These are phyloP conservation scores for Enchytraeus crypticus DNA, from an alignment of 2,888 invertebrate genomes.

Conservation along the genomic window DNA sequence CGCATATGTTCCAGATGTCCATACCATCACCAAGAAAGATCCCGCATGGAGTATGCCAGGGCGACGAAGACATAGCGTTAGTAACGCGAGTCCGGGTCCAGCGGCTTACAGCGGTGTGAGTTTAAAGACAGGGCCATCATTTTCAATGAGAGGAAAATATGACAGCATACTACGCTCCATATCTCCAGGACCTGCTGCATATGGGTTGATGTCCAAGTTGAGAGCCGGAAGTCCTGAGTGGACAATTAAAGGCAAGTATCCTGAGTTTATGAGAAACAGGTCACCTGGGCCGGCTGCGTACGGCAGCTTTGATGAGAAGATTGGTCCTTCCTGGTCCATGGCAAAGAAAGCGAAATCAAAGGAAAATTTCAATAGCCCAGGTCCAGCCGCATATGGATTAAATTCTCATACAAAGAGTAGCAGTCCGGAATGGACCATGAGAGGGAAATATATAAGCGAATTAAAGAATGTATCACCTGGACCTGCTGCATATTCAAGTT, in stretches of 20 bases:
- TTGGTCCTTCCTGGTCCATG: background rate
- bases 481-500: background rate
- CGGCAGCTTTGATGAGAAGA: background rate
- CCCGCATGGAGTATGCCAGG: constrained; percentile 10
- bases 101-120: background rate
- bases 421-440: constrained; percentile 1
- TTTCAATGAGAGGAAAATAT: background rate
- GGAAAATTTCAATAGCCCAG: background rate
- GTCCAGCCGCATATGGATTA: background rate
- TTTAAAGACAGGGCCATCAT: background rate
- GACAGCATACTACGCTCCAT: background rate
- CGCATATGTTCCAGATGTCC: constrained; percentile 3
- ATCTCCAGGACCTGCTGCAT: constrained; percentile 6
- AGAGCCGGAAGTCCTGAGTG: constrained; percentile 1
- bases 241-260: constrained; percentile 3
- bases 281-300: constrained; percentile 6
- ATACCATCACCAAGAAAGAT: background rate
- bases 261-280: background rate
- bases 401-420: background rate
- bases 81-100: constrained; percentile 3
- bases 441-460: background rate
- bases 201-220: background rate
- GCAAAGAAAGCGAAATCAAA: background rate
- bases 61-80: background rate
- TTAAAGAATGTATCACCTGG: background rate